A percentile compares a stretch with the other conserved stretches of the same genome.
Evolutionary conservation across 1,140 invertebrate species (phyloP).

Genomic region (Cydia pomonella): DNA sequence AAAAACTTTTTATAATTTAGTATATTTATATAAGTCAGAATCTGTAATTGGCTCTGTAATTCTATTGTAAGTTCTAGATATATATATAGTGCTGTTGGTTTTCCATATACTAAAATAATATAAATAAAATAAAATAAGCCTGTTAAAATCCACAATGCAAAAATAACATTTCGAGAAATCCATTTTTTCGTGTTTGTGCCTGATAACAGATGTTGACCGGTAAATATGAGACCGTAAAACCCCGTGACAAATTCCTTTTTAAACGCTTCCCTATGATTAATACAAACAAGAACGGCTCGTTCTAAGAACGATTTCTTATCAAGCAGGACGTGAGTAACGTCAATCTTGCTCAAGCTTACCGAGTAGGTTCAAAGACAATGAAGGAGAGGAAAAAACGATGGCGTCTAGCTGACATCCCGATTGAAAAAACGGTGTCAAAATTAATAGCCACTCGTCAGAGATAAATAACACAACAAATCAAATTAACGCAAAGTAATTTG

Average conservation of each 20-base stretch:
- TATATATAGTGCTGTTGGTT: too few species aligned
- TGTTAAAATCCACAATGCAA: too few species aligned
- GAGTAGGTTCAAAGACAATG: constrained; percentile 29
- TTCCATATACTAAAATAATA: too few species aligned
- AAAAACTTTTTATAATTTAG: too few species aligned
- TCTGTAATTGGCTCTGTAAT: too few species aligned
- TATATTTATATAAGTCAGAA: too few species aligned
- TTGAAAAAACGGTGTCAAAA: constrained; percentile 44
- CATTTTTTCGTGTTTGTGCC: background rate
- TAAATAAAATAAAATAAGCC: too few species aligned
- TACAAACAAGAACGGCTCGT: constrained; percentile 24
- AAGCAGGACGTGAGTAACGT: constrained; percentile 45
- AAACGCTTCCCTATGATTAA: constrained; percentile 17
- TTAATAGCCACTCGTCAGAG: constrained; percentile 23
- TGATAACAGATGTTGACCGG: constrained; percentile 2
- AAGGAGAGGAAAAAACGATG: constrained; percentile 11
- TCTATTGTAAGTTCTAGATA: too few species aligned
- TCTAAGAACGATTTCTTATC: constrained; percentile 50
- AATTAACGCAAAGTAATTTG: constrained; percentile 8
- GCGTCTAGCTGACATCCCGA: constrained; percentile 39
- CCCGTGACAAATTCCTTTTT: constrained; percentile 10
- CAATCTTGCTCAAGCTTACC: constrained; percentile 40
- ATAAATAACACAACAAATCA: background rate
- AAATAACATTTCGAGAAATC: too few species aligned
- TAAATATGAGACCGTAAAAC: constrained; percentile 35